These are phyloP conservation scores for Caprella mutica DNA, from an alignment of 2,888 invertebrate genomes.

Conservation along the genomic window DNA sequence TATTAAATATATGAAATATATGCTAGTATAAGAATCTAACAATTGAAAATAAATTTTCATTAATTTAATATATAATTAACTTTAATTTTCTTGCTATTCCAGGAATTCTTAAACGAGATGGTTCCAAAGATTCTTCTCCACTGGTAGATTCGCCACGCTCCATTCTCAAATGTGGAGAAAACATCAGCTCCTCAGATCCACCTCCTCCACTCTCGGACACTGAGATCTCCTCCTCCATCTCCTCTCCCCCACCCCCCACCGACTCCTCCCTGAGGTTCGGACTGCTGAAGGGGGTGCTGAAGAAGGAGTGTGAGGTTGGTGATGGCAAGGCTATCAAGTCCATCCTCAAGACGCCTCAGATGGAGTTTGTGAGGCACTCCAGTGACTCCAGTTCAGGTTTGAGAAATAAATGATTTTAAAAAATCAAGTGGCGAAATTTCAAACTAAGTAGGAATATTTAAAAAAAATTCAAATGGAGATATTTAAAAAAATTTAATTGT, in stretches of 20 bases:
- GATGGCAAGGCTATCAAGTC: constrained; percentile 29
- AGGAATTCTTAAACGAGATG: constrained; percentile 29
- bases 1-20: no score
- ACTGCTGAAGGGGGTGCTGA: constrained; percentile 24
- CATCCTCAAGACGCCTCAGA: constrained; percentile 29
- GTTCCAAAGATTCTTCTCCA: constrained; percentile 15
- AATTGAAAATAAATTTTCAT: neutral
- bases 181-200: no score
- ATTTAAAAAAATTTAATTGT: no score
- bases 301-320: constrained; percentile 29
- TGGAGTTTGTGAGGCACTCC: constrained; percentile 25
- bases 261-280: constrained; percentile 13
- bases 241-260: neutral
- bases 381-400: constrained; percentile 29
- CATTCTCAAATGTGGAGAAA: no score
- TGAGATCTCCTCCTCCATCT: neutral
- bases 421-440: no score
- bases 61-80: neutral
- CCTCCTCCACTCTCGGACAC: neutral
- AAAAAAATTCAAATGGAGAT: no score
- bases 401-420: no score
- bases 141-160: constrained; percentile 4
- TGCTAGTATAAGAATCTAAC: no score
- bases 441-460: no score
- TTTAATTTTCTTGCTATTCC: neutral